phyloP scores from a whole-genome alignment of 2,888 invertebrate genomes.

The Lepidochrysops patricia region DNA sequence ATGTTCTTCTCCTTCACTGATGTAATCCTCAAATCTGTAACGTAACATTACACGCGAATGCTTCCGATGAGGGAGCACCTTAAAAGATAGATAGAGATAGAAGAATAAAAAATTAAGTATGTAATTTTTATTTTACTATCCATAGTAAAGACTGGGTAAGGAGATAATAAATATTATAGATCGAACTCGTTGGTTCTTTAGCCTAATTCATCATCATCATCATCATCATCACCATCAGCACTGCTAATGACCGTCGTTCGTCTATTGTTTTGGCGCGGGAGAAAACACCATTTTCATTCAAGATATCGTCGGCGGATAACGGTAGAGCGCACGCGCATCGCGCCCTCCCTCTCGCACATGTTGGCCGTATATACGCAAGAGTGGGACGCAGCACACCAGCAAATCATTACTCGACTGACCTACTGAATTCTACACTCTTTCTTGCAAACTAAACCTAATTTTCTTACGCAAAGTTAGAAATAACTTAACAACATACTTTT shows the following conservation, averaged over 20 bases:
- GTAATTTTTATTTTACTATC: no score
- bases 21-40: no score
- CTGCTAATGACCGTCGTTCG: constrained; percentile 38
- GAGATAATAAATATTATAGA: no score
- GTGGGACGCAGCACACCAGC: constrained; percentile 44
- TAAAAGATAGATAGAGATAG: no score
- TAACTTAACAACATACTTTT: no score
- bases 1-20: no score
- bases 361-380: constrained; percentile 23
- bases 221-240: background rate
- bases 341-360: constrained; percentile 32
- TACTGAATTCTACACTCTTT: constrained; percentile 74
- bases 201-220: no score
- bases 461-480: constrained; percentile 51
- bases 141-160: no score
- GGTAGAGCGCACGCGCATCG: constrained; percentile 60
- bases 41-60: no score
- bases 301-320: constrained; percentile 71
- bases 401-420: constrained; percentile 73
- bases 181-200: no score
- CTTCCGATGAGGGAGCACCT: no score
- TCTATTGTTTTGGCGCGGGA: constrained; percentile 70
- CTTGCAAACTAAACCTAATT: constrained; percentile 72
- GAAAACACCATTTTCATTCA: constrained; percentile 74
- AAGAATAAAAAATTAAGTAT: no score